phyloP scores from a whole-genome alignment of 2,113 vertebrate genomes.

The Calyptommatus sinebrachiatus region DNA sequence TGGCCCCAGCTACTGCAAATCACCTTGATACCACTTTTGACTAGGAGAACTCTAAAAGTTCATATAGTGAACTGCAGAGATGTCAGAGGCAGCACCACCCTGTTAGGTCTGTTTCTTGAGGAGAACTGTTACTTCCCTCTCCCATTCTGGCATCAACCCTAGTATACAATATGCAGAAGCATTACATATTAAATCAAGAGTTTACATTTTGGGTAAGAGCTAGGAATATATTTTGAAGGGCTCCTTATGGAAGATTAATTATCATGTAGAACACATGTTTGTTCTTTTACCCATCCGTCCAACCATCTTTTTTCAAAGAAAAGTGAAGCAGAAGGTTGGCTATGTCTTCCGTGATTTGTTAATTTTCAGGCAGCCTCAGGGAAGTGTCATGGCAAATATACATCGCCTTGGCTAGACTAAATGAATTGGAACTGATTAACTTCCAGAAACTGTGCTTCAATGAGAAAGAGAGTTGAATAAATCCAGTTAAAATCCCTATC shows the following conservation, averaged over 20 bases:
- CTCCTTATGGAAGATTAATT: constrained; percentile 35
- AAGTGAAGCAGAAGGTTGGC: constrained; percentile 37
- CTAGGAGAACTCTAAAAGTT: too few relatives aligned
- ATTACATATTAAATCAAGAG: constrained; percentile 22
- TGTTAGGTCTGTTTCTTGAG: too few relatives aligned
- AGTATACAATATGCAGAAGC: too few relatives aligned
- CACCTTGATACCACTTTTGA: too few relatives aligned
- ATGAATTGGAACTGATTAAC: constrained; percentile 55
- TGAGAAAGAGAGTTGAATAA: constrained; percentile 42
- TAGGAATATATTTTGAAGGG: constrained; percentile 29
- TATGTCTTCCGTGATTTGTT: constrained; percentile 53
- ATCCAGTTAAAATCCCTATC: constrained; percentile 19
- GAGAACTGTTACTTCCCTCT: too few relatives aligned
- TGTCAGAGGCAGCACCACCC: too few relatives aligned
- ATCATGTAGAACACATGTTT: constrained; percentile 28
- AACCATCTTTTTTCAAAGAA: constrained; percentile 29
- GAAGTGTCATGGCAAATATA: constrained; percentile 53
- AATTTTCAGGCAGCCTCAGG: constrained; percentile 51
- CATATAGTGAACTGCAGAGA: too few relatives aligned
- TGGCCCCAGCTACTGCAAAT: too few relatives aligned
- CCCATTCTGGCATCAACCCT: too few relatives aligned
- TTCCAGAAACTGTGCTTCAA: constrained; percentile 42
- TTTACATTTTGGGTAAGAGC: constrained; percentile 21
- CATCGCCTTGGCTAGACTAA: constrained; percentile 54
- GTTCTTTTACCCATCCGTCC: constrained; percentile 24